Percentiles rank a stretch among this genome's conserved stretches.
These are phyloP conservation scores for Origma solitaria DNA, from an alignment of 2,113 vertebrate species.

Conservation along the genomic window DNA sequence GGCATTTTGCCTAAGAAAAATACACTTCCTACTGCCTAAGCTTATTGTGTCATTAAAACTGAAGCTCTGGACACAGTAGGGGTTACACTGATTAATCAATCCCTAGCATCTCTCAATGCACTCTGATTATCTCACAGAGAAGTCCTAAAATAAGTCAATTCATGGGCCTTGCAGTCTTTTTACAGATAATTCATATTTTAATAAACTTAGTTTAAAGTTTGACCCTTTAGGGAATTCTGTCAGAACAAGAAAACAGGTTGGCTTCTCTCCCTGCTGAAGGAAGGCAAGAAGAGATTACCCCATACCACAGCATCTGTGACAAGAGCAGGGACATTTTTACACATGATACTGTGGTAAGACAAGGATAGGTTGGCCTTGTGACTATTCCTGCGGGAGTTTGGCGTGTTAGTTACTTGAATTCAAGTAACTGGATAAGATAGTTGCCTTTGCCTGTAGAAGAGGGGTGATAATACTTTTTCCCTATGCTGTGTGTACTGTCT, in stretches of 20 bases:
- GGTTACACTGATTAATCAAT: constrained; percentile 38
- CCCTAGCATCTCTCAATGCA: not conserved
- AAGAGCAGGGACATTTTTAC: not conserved
- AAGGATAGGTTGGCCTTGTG: not conserved
- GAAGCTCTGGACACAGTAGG: constrained; percentile 2
- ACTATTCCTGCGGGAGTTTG: not conserved
- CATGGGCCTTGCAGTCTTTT: not conserved
- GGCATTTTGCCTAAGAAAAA: constrained; percentile 12
- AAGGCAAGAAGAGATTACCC: not conserved
- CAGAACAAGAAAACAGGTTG: not conserved
- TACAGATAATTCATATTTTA: constrained; percentile 11
- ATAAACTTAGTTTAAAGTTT: not conserved
- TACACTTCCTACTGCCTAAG: not conserved
- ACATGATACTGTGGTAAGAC: not conserved
- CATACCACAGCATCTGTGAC: not conserved
- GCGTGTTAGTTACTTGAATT: not conserved
- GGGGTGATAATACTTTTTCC: not conserved
- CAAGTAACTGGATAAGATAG: not conserved
- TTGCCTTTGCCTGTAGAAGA: not conserved
- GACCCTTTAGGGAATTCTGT: not conserved
- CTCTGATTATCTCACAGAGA: constrained; percentile 45
- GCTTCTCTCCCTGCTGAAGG: not conserved
- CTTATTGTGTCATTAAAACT: constrained; percentile 21
- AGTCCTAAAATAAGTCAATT: constrained; percentile 43
- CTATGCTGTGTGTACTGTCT: not conserved